Conservation (phyloP, 2,113 vertebrate genomes). For the Apistogramma diplotaenia region DNA sequence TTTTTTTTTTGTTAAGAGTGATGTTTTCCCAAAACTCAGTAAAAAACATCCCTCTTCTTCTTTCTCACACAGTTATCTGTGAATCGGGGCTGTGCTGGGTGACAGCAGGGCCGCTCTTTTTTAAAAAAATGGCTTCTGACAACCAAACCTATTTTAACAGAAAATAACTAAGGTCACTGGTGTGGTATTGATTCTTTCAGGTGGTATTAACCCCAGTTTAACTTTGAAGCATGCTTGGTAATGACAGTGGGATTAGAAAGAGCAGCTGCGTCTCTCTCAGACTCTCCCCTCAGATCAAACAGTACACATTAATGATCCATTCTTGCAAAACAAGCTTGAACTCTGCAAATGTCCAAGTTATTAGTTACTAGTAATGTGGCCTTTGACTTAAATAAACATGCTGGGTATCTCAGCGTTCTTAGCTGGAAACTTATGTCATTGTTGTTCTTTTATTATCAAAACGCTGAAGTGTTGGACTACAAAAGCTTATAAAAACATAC, state of each 20-base stretch:
- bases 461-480: background rate
- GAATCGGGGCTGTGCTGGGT: background rate
- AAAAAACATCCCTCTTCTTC: constrained; percentile 12
- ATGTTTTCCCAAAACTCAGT: constrained; percentile 29
- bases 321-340: background rate
- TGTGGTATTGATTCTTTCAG: background rate
- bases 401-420: background rate
- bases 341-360: background rate
- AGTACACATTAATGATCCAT: background rate
- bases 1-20: constrained; percentile 31
- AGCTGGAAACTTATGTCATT: background rate
- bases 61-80: constrained; percentile 23
- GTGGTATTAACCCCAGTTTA: background rate
- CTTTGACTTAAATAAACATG: background rate
- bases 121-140: background rate
- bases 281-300: background rate
- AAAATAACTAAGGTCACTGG: constrained; percentile 16
- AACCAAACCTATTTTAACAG: constrained; percentile 1
- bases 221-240: constrained; percentile 42
- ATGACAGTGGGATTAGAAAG: background rate
- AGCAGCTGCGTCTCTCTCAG: background rate
- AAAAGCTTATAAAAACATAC: too few relatives aligned
- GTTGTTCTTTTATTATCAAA: background rate
- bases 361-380: background rate
- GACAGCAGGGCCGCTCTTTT: background rate